phyloP scores from a whole-genome alignment of 2,797 vertebrate species.

The Platalea minor region DNA sequence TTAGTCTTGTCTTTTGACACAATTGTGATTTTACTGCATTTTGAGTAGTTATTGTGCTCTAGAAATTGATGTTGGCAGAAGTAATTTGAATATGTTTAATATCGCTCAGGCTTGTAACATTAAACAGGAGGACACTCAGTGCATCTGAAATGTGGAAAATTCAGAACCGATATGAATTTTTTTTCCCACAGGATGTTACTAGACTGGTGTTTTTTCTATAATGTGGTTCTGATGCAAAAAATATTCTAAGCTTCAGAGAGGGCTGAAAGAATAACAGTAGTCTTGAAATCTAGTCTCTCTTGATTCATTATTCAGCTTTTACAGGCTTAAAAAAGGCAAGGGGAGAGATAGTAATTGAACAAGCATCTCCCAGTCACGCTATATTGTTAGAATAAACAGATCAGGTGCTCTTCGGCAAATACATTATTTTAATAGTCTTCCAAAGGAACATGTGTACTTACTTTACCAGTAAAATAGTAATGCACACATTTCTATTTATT shows the following conservation, averaged over 20 bases:
- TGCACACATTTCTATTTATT: background rate
- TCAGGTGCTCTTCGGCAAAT: background rate
- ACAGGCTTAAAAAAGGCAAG: background rate
- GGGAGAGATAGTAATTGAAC: background rate
- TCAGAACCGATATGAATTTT: background rate
- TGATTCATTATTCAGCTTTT: background rate
- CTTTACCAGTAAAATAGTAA: background rate
- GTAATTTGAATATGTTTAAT: background rate
- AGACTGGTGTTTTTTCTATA: background rate
- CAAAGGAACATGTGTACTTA: background rate
- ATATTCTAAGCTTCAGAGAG: background rate
- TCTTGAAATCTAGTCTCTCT: background rate
- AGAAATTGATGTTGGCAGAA: background rate
- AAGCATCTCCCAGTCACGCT: background rate
- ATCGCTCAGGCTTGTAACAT: background rate
- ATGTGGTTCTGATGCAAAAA: background rate
- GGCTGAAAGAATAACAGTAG: background rate
- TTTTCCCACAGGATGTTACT: background rate
- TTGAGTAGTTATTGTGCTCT: background rate
- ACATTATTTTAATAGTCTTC: background rate
- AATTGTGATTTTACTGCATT: background rate
- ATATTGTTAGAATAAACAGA: background rate
- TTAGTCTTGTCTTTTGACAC: background rate
- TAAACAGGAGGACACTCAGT: background rate
- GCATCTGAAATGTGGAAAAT: background rate